Evolutionary conservation across 1,140 invertebrate species (phyloP).

Genomic region (Diorhabda carinulata): DNA sequence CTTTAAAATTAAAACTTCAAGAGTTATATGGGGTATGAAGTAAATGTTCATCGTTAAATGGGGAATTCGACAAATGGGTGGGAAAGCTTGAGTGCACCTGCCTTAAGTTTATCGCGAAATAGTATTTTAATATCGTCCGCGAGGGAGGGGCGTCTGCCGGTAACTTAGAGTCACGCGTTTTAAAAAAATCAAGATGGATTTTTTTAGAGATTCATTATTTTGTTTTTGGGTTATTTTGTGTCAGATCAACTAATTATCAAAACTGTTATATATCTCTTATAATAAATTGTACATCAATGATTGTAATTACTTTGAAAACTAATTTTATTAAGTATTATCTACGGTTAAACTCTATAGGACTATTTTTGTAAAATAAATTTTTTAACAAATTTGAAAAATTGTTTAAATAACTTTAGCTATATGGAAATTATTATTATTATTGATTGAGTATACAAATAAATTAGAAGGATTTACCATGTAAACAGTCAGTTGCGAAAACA

Average conservation of each 20-base stretch:
- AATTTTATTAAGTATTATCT: no score
- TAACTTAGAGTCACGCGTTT: conserved; percentile 27
- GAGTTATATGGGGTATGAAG: conserved; percentile 44
- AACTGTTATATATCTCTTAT: no score
- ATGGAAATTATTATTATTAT: no score
- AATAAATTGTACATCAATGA: no score
- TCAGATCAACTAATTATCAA: not conserved
- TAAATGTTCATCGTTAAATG: conserved; percentile 20
- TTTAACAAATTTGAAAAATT: no score
- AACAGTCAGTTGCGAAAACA: no score
- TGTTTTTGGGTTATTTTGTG: not conserved
- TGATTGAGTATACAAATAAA: no score
- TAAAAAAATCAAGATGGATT: conserved; percentile 17
- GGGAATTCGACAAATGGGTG: conserved; percentile 37
- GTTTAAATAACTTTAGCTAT: no score
- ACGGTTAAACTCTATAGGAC: no score
- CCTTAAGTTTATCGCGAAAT: conserved; percentile 35
- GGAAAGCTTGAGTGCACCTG: conserved; percentile 44
- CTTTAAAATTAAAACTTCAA: conserved; percentile 39
- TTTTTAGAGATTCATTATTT: conserved; percentile 15
- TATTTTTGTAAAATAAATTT: no score
- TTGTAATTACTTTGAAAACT: no score
- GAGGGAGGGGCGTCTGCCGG: conserved; percentile 33
- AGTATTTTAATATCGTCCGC: conserved; percentile 21
- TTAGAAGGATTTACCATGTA: no score